Percentiles rank a stretch among this genome's conserved stretches.
These are phyloP conservation scores for Leptobrachium leishanense DNA, from an alignment of 2,113 vertebrate genomes.

Conservation along the genomic window DNA sequence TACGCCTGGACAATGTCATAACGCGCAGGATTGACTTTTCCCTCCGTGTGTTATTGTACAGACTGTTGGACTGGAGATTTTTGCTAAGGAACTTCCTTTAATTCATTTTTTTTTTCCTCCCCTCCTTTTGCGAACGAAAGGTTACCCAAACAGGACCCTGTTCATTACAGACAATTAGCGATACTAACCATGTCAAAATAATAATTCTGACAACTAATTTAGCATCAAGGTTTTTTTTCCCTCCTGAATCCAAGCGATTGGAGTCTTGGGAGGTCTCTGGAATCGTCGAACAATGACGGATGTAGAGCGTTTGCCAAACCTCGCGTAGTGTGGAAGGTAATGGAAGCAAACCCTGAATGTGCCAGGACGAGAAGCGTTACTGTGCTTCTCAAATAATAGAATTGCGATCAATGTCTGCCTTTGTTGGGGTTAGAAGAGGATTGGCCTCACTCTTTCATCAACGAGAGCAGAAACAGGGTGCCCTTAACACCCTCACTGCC, in stretches of 20 bases:
- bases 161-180: neutral
- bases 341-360: no score
- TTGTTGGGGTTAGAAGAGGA: no score
- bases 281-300: neutral
- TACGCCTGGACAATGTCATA: fast-evolving
- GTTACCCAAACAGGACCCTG: constrained; percentile 7
- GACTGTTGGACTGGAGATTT: neutral
- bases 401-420: no score
- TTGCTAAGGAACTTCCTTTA: neutral
- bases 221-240: neutral
- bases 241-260: neutral
- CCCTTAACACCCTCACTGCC: no score
- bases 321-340: no score
- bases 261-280: neutral
- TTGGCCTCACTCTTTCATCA: no score
- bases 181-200: neutral
- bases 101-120: neutral
- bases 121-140: constrained; percentile 4
- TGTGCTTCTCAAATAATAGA: no score
- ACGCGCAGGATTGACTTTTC: fast-evolving
- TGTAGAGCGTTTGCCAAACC: neutral
- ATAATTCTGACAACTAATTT: neutral
- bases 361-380: no score
- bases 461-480: no score
- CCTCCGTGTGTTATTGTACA: neutral